Evolutionary conservation across 2,797 vertebrate species (phyloP).

Genomic region (Pangasius macronema): DNA sequence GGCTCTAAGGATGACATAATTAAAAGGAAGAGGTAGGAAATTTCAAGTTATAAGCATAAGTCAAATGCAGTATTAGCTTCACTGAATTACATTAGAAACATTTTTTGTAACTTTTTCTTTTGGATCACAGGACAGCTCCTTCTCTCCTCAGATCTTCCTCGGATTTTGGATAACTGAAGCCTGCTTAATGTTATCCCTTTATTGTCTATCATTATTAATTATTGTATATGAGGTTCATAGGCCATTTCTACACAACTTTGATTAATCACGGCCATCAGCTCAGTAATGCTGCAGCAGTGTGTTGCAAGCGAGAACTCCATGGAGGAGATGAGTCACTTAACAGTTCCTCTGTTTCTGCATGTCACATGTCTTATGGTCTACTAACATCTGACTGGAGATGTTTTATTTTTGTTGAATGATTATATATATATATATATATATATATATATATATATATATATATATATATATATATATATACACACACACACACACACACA

Average conservation of each 20-base stretch:
- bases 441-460: too few species aligned
- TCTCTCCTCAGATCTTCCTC: background rate
- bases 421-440: background rate
- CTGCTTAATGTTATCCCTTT: background rate
- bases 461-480: too few species aligned
- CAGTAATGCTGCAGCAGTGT: background rate
- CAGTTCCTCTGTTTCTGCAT: constrained; percentile 10
- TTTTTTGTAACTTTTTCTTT: background rate
- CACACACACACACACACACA: too few species aligned
- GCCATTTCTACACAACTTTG: background rate
- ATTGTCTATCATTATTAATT: background rate
- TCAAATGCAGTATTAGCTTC: background rate
- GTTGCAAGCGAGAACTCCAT: background rate
- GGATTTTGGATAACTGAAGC: background rate
- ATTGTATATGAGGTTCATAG: background rate
- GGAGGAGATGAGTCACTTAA: constrained; percentile 13
- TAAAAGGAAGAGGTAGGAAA: background rate
- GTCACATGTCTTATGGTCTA: constrained; percentile 37
- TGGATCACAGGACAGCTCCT: background rate
- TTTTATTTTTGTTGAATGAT: background rate
- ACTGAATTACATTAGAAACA: background rate
- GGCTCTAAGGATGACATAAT: background rate
- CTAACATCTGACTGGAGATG: background rate
- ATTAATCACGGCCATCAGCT: background rate
- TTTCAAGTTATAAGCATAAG: background rate